Evolutionary conservation across 1,140 invertebrate species (phyloP), one percentile per base, ranked within the genome.

Genomic region (Drosophila aff.): DNA sequence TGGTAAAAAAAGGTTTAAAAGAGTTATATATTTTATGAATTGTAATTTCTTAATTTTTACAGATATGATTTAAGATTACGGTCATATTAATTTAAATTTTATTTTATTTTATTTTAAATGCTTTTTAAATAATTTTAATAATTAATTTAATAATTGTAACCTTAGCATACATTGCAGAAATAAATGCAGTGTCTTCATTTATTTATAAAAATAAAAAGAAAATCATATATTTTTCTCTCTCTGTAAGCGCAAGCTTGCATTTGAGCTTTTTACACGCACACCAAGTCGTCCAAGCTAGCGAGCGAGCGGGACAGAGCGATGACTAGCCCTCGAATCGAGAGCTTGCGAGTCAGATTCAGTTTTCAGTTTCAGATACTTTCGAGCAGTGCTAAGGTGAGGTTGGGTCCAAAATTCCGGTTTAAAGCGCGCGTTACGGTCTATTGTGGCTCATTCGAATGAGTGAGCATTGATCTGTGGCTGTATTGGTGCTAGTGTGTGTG

Each of bases 301-400:
- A 58, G 60, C 50, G 43, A 41, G 47, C 43, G 49, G 16, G 36
- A 72, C 21, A 55, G 38, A n/a, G 26, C 23, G 18, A 40, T 41
- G 36, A 52, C 65, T 75, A 82, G 71, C 53, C 28, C 76, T 49
- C 33, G 49, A 4, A 11, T 11, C 18, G 13, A 68, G 43, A 49
- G 60, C 63, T 57, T 75, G 76, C 78, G 69, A 89, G 77, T 89
- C 81, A 57, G 53, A 40, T 40, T 57, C 53, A 40, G 53, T 57
- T 57, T 57, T 57, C 53, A 40, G 36, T 57, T 57, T 57, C 53
- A 89, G 84, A 77, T 84, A 84, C 81, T 89, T 71, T 60, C 78
- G 78, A 89, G 85, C 81, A 75, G 85, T 72, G 63, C 57, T 81
- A 90, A 89, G 84, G 84, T 87, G 84, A 87, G 84, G 84, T 85